Evolutionary conservation across 1,140 invertebrate genomes (phyloP).

Genomic region (Chelonus insularis): DNA sequence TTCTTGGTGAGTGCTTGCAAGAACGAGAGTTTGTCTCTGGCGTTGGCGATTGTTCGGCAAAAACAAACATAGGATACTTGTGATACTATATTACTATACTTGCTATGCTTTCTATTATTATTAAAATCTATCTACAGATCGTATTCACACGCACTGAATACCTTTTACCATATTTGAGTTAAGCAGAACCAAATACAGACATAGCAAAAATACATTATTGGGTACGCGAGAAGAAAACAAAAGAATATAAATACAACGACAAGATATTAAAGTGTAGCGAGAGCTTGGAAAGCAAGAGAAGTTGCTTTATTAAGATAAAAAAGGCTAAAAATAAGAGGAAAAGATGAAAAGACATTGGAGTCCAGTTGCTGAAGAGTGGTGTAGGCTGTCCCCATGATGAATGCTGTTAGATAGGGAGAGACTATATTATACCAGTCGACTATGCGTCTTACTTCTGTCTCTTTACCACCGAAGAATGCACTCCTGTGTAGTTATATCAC

Average conservation of each 20-base stretch:
- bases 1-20: too few relatives aligned
- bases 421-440: constrained; percentile 38
- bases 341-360: not conserved
- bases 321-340: not conserved
- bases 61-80: not conserved
- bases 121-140: not conserved
- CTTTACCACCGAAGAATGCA: constrained; percentile 35
- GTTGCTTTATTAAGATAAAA: too few relatives aligned
- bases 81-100: not conserved
- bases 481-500: not conserved
- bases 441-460: constrained; percentile 48
- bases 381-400: constrained; percentile 49
- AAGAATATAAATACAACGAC: too few relatives aligned
- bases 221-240: not conserved
- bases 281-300: too few relatives aligned
- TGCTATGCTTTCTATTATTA: not conserved
- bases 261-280: too few relatives aligned
- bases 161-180: not conserved
- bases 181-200: not conserved
- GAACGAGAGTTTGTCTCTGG: too few relatives aligned
- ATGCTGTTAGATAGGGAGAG: constrained; percentile 46
- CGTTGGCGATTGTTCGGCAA: constrained; percentile 6
- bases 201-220: not conserved
- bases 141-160: not conserved
- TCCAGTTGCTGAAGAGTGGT: constrained; percentile 18